Percentiles rank a stretch among this genome's conserved stretches.
phyloP scores from a whole-genome alignment of 2,888 invertebrate genomes.

The Hirudinaria manillensis region DNA sequence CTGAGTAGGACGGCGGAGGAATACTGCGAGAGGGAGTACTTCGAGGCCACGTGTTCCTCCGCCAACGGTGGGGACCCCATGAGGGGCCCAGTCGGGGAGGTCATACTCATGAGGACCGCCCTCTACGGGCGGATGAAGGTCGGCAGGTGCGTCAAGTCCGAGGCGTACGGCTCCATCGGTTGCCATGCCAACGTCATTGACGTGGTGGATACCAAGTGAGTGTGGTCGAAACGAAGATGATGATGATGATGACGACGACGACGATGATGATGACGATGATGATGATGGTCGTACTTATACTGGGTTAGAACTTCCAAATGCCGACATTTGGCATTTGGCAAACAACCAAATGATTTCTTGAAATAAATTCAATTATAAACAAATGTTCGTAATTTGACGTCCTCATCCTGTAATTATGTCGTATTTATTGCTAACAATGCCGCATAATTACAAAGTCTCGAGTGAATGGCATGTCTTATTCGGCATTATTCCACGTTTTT shows the following conservation, averaged over 20 bases:
- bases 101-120: slow-evolving; percentile 32
- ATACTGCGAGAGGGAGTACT: slow-evolving; percentile 34
- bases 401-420: too few relatives aligned
- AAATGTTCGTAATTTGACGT: too few relatives aligned
- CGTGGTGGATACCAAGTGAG: slow-evolving; percentile 28
- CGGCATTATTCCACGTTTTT: too few relatives aligned
- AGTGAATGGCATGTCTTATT: too few relatives aligned
- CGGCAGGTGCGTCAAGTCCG: slow-evolving; percentile 31
- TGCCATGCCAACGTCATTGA: slow-evolving; percentile 31
- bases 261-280: neutral
- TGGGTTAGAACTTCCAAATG: neutral
- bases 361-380: too few relatives aligned
- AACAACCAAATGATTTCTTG: too few relatives aligned
- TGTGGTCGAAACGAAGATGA: neutral
- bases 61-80: neutral
- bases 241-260: slow-evolving; percentile 9
- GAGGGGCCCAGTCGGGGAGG: neutral
- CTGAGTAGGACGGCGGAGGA: slow-evolving; percentile 21
- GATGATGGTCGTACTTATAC: neutral
- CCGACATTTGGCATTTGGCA: neutral
- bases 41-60: slow-evolving; percentile 30
- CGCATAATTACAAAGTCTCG: too few relatives aligned
- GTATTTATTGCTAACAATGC: too few relatives aligned
- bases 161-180: slow-evolving; percentile 33
- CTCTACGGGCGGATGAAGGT: slow-evolving; percentile 33